Percentiles rank a stretch among this genome's conserved stretches.
phyloP scores from a whole-genome alignment of 1,140 invertebrate genomes.

The Caenorhabditis latens region DNA sequence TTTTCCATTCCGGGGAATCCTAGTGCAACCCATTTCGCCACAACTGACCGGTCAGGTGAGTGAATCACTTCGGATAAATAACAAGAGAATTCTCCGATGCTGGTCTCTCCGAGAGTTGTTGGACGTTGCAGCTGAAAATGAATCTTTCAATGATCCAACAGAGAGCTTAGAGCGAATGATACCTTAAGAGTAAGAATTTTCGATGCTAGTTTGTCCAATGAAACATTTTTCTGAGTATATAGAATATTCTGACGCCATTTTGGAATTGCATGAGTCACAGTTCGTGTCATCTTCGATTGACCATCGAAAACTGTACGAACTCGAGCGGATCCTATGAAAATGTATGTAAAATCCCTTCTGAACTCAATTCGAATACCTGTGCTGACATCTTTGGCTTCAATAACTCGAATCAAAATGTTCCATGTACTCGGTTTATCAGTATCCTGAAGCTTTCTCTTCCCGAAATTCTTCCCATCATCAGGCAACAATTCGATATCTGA shows the following conservation, averaged over 20 bases:
- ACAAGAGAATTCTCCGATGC: constrained; percentile 24
- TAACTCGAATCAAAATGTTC: constrained; percentile 55
- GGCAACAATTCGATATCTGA: constrained; percentile 8
- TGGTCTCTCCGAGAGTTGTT: background rate
- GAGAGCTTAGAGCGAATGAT: background rate
- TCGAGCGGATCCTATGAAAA: constrained; percentile 13
- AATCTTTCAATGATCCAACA: background rate
- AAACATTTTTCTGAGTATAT: constrained; percentile 27
- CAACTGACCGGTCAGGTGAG: constrained; percentile 24
- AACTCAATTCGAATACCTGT: background rate
- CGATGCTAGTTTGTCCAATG: constrained; percentile 31
- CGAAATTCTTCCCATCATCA: constrained; percentile 48
- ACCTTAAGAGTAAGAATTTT: constrained; percentile 51
- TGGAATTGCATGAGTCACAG: constrained; percentile 53
- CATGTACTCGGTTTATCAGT: constrained; percentile 50
- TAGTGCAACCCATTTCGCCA: constrained; percentile 61
- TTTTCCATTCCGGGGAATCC: constrained; percentile 31
- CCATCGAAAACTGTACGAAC: constrained; percentile 52
- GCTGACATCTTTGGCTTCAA: constrained; percentile 58
- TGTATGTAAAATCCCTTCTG: background rate
- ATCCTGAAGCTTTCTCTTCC: constrained; percentile 37
- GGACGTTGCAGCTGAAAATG: constrained; percentile 6
- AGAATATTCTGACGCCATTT: constrained; percentile 57
- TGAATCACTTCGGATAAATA: constrained; percentile 33
- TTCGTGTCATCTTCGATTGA: constrained; percentile 45